These are phyloP conservation scores for Drosophila ercepeae DNA, from an alignment of 1,140 invertebrate species.

Conservation along the genomic window DNA sequence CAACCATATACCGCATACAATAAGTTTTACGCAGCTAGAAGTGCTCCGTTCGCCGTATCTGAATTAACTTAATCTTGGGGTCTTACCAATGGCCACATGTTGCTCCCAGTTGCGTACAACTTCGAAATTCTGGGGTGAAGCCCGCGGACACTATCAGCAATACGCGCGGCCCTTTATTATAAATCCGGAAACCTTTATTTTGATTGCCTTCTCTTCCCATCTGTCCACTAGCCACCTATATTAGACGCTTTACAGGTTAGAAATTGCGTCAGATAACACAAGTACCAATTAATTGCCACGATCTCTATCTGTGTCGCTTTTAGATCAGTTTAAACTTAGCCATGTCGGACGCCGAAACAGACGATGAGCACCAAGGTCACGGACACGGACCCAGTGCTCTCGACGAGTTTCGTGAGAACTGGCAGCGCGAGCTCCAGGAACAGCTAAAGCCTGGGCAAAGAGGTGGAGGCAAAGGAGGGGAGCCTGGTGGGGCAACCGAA, in stretches of 20 bases:
- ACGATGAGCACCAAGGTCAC: constrained; percentile 25
- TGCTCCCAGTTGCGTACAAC: constrained; percentile 52
- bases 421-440: constrained; percentile 74
- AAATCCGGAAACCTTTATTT: constrained; percentile 25
- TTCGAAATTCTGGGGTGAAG: constrained; percentile 65
- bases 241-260: constrained; percentile 63
- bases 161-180: constrained; percentile 81
- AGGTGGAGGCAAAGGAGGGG: neutral
- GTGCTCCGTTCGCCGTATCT: constrained; percentile 43
- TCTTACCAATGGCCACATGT: constrained; percentile 69
- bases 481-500: constrained; percentile 26
- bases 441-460: constrained; percentile 10
- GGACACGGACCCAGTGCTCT: constrained; percentile 47
- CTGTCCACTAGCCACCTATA: constrained; percentile 1
- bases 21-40: constrained; percentile 27
- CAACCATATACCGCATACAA: constrained; percentile 17
- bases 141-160: constrained; percentile 67
- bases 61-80: constrained; percentile 45
- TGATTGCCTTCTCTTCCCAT: neutral
- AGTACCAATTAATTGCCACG: constrained; percentile 1
- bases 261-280: constrained; percentile 49
- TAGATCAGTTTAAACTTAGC: neutral
- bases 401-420: constrained; percentile 77
- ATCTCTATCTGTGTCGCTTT: neutral
- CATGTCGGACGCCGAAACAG: constrained; percentile 46